These are phyloP conservation scores for Xestobium rufovillosum DNA, from an alignment of 2,888 invertebrate species.

Conservation along the genomic window DNA sequence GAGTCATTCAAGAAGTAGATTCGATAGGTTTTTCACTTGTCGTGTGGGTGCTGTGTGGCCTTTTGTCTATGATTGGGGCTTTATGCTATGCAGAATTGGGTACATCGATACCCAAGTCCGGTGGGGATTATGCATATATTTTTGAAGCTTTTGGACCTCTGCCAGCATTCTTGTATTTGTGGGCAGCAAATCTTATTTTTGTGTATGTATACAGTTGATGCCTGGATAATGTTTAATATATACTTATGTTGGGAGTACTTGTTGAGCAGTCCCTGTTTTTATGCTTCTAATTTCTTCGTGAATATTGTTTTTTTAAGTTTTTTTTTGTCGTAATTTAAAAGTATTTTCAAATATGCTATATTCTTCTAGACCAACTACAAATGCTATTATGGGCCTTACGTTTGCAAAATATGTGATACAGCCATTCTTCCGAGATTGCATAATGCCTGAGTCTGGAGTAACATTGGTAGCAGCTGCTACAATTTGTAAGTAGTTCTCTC, in stretches of 20 bases:
- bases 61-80: conserved; percentile 88
- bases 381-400: conserved; percentile 93
- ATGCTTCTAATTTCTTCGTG: no score
- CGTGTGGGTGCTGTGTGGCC: conserved; percentile 83
- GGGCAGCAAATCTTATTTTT: conserved; percentile 96
- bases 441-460: conserved; percentile 60
- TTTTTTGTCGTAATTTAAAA: neutral
- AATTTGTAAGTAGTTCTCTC: conserved; percentile 58
- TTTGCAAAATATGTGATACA: conserved; percentile 89
- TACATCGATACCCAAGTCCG: conserved; percentile 82
- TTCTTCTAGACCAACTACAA: conserved; percentile 77
- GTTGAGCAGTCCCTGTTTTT: neutral
- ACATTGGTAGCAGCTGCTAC: conserved; percentile 72
- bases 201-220: conserved; percentile 60
- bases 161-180: conserved; percentile 89
- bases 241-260: neutral
- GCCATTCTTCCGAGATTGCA: conserved; percentile 75
- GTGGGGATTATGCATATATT: conserved; percentile 97
- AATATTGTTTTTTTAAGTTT: no score
- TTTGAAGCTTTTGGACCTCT: conserved; percentile 84
- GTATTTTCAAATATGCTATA: conserved; percentile 2
- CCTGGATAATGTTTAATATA: conserved; percentile 5
- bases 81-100: conserved; percentile 95
- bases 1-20: conserved; percentile 83
- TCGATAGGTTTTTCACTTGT: conserved; percentile 82